Evolutionary conservation across 1,140 invertebrate genomes (phyloP), one percentile per base, ranked within the genome.

Genomic region (Drosophila repleta): DNA sequence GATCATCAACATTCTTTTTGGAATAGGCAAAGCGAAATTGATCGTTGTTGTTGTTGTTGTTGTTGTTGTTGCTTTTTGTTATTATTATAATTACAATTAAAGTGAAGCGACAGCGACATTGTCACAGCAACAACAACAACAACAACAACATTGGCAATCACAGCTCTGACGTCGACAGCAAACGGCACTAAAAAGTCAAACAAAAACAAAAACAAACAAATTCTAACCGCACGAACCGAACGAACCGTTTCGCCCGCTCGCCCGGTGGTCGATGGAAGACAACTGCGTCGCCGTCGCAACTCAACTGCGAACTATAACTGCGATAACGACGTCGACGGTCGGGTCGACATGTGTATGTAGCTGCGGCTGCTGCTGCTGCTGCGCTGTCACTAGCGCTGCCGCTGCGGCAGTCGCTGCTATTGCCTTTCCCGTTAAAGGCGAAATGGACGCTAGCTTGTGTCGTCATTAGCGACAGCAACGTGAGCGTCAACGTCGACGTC

Each of bases 81-180:
- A 52, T 60, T 74, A 78, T 71, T 64, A 64, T 79, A 84, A 82
- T 79, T 82, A 81, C 75, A 83, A 82, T 82, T 83, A 71, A 83
- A 72, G 39, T 67, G 63, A 72, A 60, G 63, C 69, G 63, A 41
- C 61, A 20, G 53, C 32, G 62, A 26, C 51, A 43, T 63, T 69
- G 67, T 69, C 67, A 82, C 48, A 66, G 65, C 64, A 58, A 56
- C 45, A 76, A 46, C 45, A 72, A 58, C 26, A 55, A 46, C 58
- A 48, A 35, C 32, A 65, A 29, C 32, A 60, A 21, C 29, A 60
- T 29, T 18, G 37, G 41, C 45, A 76, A 65, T 51, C 55, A 76
- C n/a, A 60, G 46, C 58, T 58, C 67, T 64, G 51, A 56, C 60
- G 51, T 63, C 51, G 49, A 13, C 41, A 18, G 39, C 11, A 53